These are phyloP conservation scores for Chrysodeixis includens DNA, from an alignment of 2,888 invertebrate genomes.

Conservation along the genomic window DNA sequence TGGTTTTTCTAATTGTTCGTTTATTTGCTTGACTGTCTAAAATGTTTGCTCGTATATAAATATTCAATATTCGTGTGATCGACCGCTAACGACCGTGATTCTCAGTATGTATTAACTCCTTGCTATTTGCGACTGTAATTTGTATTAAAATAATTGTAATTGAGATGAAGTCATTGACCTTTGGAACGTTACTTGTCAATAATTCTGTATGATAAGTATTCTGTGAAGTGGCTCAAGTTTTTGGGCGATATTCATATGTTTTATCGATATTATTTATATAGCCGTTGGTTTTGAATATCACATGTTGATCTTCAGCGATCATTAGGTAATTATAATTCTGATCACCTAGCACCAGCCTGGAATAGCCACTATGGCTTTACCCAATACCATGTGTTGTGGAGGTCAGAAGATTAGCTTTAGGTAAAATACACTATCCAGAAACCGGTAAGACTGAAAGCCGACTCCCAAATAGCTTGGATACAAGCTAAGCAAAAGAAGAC, in stretches of 20 bases:
- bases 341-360: no score
- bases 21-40: neutral
- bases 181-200: neutral
- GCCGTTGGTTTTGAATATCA: no score
- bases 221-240: neutral
- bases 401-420: no score
- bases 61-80: neutral
- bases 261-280: no score
- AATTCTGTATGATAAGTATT: neutral
- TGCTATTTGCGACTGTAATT: neutral
- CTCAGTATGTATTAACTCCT: neutral
- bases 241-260: neutral
- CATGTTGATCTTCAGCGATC: no score
- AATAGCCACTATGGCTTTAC: no score
- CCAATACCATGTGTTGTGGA: no score
- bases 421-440: no score
- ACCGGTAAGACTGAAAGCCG: no score
- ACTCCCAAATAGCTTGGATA: no score
- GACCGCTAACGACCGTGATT: slow-evolving; percentile 1
- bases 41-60: neutral
- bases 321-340: no score
- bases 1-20: neutral
- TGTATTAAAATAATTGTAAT: slow-evolving; percentile 1
- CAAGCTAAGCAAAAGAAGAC: no score
- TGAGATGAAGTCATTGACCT: neutral